Evolutionary conservation across 92 coral and sea anemone species (phyloP).

Genomic region (Epizoanthus ramosus): DNA sequence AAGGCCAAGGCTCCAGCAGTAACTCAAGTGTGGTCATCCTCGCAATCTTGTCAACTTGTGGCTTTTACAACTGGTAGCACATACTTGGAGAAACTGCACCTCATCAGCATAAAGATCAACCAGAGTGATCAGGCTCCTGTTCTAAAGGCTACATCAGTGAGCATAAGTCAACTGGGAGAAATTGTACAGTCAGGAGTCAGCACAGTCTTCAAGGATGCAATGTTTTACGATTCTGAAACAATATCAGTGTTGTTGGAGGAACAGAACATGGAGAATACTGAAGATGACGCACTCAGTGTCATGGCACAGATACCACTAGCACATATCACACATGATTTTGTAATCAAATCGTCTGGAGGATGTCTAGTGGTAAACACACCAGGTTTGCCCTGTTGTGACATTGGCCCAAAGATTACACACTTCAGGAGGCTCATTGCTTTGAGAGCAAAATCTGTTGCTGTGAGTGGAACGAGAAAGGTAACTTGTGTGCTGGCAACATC

Average conservation of each 20-base stretch:
- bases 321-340: slow-evolving; percentile 44
- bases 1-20: slow-evolving; percentile 31
- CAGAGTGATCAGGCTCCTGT: slow-evolving; percentile 6
- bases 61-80: slow-evolving; percentile 59
- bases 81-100: slow-evolving; percentile 44
- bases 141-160: slow-evolving; percentile 14
- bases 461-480: slow-evolving; percentile 93
- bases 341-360: background rate
- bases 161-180: slow-evolving; percentile 21
- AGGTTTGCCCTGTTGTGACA: slow-evolving; percentile 35
- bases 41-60: slow-evolving; percentile 53
- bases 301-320: slow-evolving; percentile 71
- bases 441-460: slow-evolving; percentile 75
- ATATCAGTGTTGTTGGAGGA: slow-evolving; percentile 69
- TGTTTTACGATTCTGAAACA: slow-evolving; percentile 72
- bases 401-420: slow-evolving; percentile 72
- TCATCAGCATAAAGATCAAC: slow-evolving; percentile 45
- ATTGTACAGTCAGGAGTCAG: slow-evolving; percentile 17
- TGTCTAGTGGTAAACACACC: slow-evolving; percentile 27
- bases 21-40: slow-evolving; percentile 58
- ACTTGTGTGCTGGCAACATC: slow-evolving; percentile 85
- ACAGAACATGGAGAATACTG: slow-evolving; percentile 19
- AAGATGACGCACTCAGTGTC: slow-evolving; percentile 40
- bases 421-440: slow-evolving; percentile 77
- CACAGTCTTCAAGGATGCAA: slow-evolving; percentile 43